Evolutionary conservation across 2,113 vertebrate species (phyloP).

Genomic region (Zapus hudsonius): DNA sequence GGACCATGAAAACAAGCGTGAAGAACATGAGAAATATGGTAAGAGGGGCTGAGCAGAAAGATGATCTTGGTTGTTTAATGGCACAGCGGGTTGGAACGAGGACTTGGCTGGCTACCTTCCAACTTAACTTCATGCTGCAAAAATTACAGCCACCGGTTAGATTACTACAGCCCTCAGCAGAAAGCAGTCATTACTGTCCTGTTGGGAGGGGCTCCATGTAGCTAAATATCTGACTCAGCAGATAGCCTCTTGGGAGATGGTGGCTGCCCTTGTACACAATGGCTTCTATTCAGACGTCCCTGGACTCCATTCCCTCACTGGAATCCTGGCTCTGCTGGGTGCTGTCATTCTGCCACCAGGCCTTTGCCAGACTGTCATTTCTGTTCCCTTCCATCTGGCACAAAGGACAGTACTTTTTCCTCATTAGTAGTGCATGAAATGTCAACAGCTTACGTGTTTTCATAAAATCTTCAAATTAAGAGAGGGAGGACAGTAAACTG

Average conservation of each 20-base stretch:
- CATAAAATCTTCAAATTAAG: conserved; percentile 51
- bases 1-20: neutral
- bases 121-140: neutral
- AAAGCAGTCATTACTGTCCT: neutral
- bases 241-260: neutral
- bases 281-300: neutral
- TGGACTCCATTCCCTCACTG: neutral
- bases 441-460: conserved; percentile 43
- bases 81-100: neutral
- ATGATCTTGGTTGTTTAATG: neutral
- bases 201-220: neutral
- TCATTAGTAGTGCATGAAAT: conserved; percentile 42
- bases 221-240: neutral
- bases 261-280: neutral
- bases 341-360: neutral
- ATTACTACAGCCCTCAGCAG: neutral
- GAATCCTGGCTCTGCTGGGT: neutral
- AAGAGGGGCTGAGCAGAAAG: neutral
- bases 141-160: neutral
- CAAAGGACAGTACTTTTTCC: conserved; percentile 31
- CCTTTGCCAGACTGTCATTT: neutral
- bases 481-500: neutral
- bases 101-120: neutral
- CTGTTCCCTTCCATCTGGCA: neutral
- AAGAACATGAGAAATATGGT: neutral